Base-by-base conservation (phyloP, 2,113 vertebrate genomes). In the Centropristis striata region DNA sequence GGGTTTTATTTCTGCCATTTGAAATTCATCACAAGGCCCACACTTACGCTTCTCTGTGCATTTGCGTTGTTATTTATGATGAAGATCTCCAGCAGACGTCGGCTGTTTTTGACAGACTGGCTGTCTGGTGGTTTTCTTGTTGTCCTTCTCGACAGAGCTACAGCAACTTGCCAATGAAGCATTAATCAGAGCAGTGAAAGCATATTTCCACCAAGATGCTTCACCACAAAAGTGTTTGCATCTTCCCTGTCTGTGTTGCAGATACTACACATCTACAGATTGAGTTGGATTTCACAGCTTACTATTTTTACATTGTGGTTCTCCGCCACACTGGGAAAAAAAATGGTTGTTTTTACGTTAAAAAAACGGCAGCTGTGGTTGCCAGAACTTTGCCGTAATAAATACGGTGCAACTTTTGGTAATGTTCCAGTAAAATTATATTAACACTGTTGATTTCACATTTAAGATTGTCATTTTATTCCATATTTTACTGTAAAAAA, bases 31-130 rank as follows among this genome's bases (percentile, higher is more conserved):
- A 73, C 65, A 42, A 13, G 32, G 51, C 12, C 16, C 13, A 21
- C 21, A 4, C 41, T 15, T 1, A 59, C 37, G 36, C 59, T 23
- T 72, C 72, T 46, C 65, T 37, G 15, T 54, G 74, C 75, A 51
- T 81, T 68, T 59, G 37, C 20, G 67, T 46, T 83, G 69, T 88
- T 82, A 81, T 89, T 86, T 83, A 75, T 59, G 83, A 59, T 46
- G 1, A 20, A 59, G 54, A 68, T 77, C 66, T 70, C 61, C 70
- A 47, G 80, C 84, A 80, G 85, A 78, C 70, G 64, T 76, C 4
- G 44, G 66, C 72, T 77, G 25, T 71, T 82, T 86, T 70, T 70
- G 80, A 82, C 73, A 69, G 74, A 83, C 46, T 32, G 58, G 32
- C 18, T 70, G 60, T 73, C 21, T 3, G 0, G 27, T 49, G 4